phyloP scores from a whole-genome alignment of 2,888 invertebrate genomes.

The Agrilus mali region DNA sequence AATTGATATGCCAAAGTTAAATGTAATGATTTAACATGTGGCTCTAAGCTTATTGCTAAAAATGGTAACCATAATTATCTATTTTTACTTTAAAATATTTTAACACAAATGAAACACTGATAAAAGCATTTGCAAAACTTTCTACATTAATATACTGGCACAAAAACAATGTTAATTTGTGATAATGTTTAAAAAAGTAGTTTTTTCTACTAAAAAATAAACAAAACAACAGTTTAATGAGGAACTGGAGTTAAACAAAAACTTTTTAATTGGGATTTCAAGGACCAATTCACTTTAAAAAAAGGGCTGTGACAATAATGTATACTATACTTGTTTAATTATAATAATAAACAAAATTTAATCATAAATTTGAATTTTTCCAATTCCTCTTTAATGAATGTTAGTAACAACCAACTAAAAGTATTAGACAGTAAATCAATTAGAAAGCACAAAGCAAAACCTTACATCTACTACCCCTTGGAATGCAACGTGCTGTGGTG shows the following conservation, averaged over 20 bases:
- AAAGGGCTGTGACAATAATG: too few species aligned
- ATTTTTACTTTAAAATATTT: conserved; percentile 13
- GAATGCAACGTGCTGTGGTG: conserved; percentile 47
- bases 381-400: neutral
- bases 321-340: too few species aligned
- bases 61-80: conserved; percentile 12
- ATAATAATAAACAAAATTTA: neutral
- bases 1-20: conserved; percentile 85
- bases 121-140: too few species aligned
- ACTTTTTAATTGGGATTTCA: neutral
- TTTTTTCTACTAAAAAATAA: too few species aligned
- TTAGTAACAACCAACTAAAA: neutral
- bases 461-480: conserved; percentile 52
- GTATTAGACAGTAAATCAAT: neutral
- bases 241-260: neutral
- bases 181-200: too few species aligned
- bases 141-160: too few species aligned
- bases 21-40: conserved; percentile 75
- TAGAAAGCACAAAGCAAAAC: conserved; percentile 9
- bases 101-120: conserved; percentile 18
- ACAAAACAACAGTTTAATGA: too few species aligned
- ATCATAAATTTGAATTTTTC: too few species aligned
- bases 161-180: too few species aligned
- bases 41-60: conserved; percentile 60
- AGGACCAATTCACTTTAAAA: too few species aligned